phyloP scores from a whole-genome alignment of 1,140 invertebrate genomes.

The Brachionus asplanchnoidis region DNA sequence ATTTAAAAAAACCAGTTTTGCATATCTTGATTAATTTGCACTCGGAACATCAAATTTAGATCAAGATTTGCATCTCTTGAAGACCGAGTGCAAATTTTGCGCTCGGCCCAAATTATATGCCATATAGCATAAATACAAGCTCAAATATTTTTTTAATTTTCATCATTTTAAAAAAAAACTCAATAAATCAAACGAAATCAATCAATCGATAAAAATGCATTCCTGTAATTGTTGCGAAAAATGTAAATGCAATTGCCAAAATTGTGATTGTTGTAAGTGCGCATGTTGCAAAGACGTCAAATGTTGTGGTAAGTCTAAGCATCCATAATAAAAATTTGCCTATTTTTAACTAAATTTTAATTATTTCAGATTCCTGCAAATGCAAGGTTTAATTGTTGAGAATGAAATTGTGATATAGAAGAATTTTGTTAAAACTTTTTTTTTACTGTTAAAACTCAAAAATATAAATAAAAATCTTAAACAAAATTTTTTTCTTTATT shows the following conservation, averaged over 20 bases:
- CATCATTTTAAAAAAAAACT: not conserved
- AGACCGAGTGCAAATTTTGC: not conserved
- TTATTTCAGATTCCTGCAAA: not conserved
- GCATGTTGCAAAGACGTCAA: not conserved
- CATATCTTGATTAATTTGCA: not conserved
- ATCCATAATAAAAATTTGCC: not conserved
- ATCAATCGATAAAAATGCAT: not conserved
- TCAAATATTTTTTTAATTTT: not conserved
- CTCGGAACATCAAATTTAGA: not conserved
- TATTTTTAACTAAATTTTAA: not conserved
- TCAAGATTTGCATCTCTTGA: not conserved
- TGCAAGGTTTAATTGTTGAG: not conserved
- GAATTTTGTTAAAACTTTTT: not conserved
- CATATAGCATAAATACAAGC: not conserved
- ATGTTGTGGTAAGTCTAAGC: not conserved
- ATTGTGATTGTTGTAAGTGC: conserved; percentile 20
- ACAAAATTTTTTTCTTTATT: not conserved
- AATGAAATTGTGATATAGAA: not conserved
- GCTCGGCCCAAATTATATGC: not conserved
- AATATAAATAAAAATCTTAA: not conserved
- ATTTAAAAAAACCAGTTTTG: not conserved
- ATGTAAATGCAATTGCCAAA: conserved; percentile 30
- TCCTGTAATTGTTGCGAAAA: conserved; percentile 35
- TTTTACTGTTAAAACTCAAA: not conserved
- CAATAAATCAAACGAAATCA: not conserved